These are phyloP conservation scores for Chiridota heheva DNA, from an alignment of 35 echinoderm and acorn worm genomes.

Conservation along the genomic window DNA sequence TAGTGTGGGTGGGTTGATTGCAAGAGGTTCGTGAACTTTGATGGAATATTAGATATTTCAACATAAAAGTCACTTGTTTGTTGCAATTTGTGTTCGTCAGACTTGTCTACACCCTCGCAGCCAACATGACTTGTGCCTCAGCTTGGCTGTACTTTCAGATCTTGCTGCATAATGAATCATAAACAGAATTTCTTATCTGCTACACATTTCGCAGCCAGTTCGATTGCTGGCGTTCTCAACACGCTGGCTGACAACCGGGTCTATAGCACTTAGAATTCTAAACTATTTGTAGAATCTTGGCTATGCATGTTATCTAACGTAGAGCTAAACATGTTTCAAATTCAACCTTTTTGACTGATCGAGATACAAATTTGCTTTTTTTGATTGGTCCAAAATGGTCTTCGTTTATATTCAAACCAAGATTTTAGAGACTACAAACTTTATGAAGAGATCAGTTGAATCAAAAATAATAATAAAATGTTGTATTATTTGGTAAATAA, in stretches of 20 bases:
- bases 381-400: too few species aligned
- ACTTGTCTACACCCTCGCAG: slow-evolving; percentile 43
- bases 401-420: too few species aligned
- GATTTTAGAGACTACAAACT: too few species aligned
- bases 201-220: slow-evolving; percentile 35
- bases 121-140: slow-evolving; percentile 21
- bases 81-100: slow-evolving; percentile 51
- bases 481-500: too few species aligned
- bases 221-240: slow-evolving; percentile 16
- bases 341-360: too few species aligned
- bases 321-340: too few species aligned
- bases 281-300: too few species aligned
- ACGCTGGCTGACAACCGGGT: slow-evolving; percentile 29
- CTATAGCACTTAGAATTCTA: slow-evolving; percentile 46
- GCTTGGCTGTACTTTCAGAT: slow-evolving; percentile 64
- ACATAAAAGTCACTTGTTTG: neutral
- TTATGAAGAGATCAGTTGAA: too few species aligned
- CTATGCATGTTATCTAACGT: too few species aligned
- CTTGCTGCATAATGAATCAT: slow-evolving; percentile 50
- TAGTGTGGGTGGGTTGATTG: neutral
- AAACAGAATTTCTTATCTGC: slow-evolving; percentile 59
- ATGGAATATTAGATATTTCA: neutral
- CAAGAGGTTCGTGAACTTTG: neutral
- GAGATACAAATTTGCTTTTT: too few species aligned
- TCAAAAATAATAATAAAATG: too few species aligned